Conservation (phyloP, 1,140 invertebrate species). For the Drosophila ambigua region DNA sequence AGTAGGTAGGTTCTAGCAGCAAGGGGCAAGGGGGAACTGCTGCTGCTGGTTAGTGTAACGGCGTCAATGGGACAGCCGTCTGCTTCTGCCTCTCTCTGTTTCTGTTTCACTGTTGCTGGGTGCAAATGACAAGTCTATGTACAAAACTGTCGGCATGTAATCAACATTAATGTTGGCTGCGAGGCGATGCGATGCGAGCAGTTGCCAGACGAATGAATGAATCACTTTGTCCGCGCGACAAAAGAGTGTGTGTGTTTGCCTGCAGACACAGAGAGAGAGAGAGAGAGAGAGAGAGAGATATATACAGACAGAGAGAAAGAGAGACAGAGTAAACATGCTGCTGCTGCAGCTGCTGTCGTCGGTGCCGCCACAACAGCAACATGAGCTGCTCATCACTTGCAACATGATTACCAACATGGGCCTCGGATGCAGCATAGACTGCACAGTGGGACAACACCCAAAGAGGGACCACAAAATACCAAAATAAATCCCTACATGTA, state of each 20-base stretch:
- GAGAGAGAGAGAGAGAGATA: constrained; percentile 5
- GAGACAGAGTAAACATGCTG: constrained; percentile 46
- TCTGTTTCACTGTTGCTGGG: constrained; percentile 16
- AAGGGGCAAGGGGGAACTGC: no score
- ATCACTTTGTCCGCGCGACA: constrained; percentile 58
- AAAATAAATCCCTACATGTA: neutral
- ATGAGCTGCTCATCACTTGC: constrained; percentile 71
- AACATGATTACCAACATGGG: constrained; percentile 74
- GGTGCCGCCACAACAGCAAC: constrained; percentile 46
- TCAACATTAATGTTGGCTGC: constrained; percentile 73
- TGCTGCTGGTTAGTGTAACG: no score
- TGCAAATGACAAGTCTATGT: constrained; percentile 73
- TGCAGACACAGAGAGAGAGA: constrained; percentile 21
- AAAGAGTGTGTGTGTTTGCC: neutral
- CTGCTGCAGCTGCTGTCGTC: constrained; percentile 39
- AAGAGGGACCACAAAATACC: neutral
- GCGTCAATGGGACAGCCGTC: neutral
- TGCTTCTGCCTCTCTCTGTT: constrained; percentile 3
- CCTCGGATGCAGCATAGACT: constrained; percentile 9
- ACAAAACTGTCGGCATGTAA: constrained; percentile 67
- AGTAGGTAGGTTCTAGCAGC: neutral
- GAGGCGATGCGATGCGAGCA: constrained; percentile 18
- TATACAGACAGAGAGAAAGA: neutral
- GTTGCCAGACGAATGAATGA: constrained; percentile 60
- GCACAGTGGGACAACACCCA: constrained; percentile 28